Evolutionary conservation across 2,797 vertebrate species (phyloP).

Genomic region (Picus viridis): DNA sequence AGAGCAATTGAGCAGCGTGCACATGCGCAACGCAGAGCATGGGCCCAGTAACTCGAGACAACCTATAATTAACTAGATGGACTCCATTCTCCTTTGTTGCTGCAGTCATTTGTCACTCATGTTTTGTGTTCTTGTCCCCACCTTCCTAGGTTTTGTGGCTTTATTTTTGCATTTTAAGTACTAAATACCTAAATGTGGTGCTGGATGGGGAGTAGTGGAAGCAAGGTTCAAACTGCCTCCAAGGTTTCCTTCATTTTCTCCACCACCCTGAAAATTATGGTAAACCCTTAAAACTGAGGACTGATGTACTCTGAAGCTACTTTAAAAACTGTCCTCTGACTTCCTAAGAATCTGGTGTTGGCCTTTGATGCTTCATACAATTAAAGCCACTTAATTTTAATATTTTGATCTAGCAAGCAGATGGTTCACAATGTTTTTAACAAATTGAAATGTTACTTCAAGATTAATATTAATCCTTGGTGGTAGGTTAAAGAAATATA

Average conservation of each 20-base stretch:
- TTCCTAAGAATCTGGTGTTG: slow-evolving; percentile 55
- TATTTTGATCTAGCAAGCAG: slow-evolving; percentile 56
- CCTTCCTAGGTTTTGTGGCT: slow-evolving; percentile 11
- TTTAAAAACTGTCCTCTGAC: slow-evolving; percentile 50
- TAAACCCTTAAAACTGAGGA: slow-evolving; percentile 18
- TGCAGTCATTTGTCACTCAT: slow-evolving; percentile 39
- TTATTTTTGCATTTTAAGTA: slow-evolving; percentile 40
- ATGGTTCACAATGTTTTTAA: background rate
- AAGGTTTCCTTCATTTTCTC: slow-evolving; percentile 7
- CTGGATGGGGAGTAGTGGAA: background rate
- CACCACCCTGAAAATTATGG: background rate
- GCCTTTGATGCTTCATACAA: slow-evolving; percentile 38
- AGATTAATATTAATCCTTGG: slow-evolving; percentile 16
- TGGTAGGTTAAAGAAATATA: background rate
- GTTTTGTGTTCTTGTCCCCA: background rate
- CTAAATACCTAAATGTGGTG: background rate
- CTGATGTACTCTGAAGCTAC: slow-evolving; percentile 8
- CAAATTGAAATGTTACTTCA: slow-evolving; percentile 30
- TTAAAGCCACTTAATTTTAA: slow-evolving; percentile 69
- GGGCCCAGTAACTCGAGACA: background rate
- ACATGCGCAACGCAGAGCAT: background rate
- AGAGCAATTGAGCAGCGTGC: background rate
- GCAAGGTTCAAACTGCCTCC: background rate
- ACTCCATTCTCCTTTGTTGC: slow-evolving; percentile 41
- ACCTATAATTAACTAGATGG: slow-evolving; percentile 58